These are phyloP conservation scores for Melieria crassipennis DNA, from an alignment of 2,888 invertebrate species.

Conservation along the genomic window DNA sequence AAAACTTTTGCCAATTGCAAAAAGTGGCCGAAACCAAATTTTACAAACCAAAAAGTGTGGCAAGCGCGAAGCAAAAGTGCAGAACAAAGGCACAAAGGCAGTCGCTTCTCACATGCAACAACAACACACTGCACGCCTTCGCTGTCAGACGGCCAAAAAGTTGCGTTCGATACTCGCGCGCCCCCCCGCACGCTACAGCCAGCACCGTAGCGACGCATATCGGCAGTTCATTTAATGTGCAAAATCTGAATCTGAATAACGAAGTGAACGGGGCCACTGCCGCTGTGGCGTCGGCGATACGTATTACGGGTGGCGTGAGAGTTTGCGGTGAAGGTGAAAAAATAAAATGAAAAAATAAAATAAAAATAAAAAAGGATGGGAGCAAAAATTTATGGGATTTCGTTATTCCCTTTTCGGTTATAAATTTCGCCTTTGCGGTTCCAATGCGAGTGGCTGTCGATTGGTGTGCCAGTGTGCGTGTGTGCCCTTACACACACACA, in stretches of 20 bases:
- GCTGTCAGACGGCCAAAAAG: too few species aligned
- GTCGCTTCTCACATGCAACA: too few species aligned
- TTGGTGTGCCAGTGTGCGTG: slow-evolving; percentile 2
- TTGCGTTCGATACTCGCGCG: background rate
- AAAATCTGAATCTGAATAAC: background rate
- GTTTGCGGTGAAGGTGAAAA: slow-evolving; percentile 12
- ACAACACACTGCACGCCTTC: too few species aligned
- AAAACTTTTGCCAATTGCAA: too few species aligned
- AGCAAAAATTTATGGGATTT: slow-evolving; percentile 8
- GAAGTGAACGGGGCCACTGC: too few species aligned
- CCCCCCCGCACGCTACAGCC: background rate
- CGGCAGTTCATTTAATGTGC: slow-evolving; percentile 33
- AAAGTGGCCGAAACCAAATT: too few species aligned
- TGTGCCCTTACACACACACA: slow-evolving; percentile 16
- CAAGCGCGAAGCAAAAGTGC: too few species aligned
- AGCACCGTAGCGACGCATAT: slow-evolving; percentile 13
- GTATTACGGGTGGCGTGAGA: slow-evolving; percentile 25
- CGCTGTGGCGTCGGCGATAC: background rate
- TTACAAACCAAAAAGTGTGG: too few species aligned
- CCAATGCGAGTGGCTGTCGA: background rate
- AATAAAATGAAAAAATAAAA: background rate
- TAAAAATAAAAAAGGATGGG: slow-evolving; percentile 20
- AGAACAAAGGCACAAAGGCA: too few species aligned
- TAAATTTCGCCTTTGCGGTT: slow-evolving; percentile 32
- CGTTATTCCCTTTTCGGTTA: slow-evolving; percentile 31